Conservation (phyloP, 2,113 vertebrate species). For the Willisornis vidua region DNA sequence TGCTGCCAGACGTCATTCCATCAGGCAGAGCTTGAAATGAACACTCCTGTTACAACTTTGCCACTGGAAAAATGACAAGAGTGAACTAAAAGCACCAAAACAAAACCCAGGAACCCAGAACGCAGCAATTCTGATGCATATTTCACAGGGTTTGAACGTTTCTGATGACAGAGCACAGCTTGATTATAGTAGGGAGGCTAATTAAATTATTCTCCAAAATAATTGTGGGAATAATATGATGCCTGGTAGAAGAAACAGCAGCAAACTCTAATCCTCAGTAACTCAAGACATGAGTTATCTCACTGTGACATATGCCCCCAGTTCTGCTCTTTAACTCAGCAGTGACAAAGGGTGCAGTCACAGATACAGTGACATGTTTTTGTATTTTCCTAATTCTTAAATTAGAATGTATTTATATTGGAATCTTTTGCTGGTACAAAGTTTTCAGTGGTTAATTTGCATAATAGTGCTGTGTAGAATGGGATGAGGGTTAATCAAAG, state of each 20-base stretch:
- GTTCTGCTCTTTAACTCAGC: constrained; percentile 5
- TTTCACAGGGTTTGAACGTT: not conserved
- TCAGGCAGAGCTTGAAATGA: not conserved
- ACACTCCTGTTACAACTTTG: not conserved
- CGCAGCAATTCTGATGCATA: not conserved
- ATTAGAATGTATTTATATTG: constrained; percentile 48
- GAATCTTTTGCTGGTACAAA: constrained; percentile 44
- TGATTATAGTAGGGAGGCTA: constrained; percentile 8
- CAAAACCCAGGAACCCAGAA: not conserved
- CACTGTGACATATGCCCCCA: not conserved
- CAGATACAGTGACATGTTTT: constrained; percentile 4
- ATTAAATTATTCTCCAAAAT: constrained; percentile 53
- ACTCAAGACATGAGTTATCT: not conserved
- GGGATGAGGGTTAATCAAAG: constrained; percentile 77
- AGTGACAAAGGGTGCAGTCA: not conserved
- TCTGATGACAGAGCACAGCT: constrained; percentile 2
- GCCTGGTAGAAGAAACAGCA: not conserved
- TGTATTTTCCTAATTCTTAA: constrained; percentile 35
- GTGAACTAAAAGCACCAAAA: not conserved
- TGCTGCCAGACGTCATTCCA: not conserved
- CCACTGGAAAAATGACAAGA: not conserved
- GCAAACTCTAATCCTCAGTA: not conserved
- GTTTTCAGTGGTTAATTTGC: constrained; percentile 71
- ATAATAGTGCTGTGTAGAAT: constrained; percentile 64
- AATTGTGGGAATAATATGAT: not conserved